Percentiles rank a stretch among this genome's conserved stretches.
Conservation (phyloP, 2,113 vertebrate genomes). For the Spheniscus mendiculus region DNA sequence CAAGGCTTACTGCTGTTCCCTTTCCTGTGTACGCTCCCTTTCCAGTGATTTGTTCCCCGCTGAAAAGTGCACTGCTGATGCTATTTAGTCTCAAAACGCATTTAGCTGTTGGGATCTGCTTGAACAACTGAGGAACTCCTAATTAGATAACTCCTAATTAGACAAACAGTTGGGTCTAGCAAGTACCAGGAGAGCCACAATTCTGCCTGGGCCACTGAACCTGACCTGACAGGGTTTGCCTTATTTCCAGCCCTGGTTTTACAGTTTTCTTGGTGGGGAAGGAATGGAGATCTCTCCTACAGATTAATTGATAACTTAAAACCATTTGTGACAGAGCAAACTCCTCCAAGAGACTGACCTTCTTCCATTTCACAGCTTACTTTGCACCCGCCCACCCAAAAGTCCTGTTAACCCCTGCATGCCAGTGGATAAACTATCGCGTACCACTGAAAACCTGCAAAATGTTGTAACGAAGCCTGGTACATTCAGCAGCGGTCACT, state of each 20-base stretch:
- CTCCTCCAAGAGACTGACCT: conserved; percentile 20
- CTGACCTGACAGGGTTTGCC: rapidly evolving
- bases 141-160: not conserved
- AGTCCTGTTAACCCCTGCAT: conserved; percentile 40
- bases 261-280: not conserved
- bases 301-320: not conserved
- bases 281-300: not conserved
- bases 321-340: conserved; percentile 13
- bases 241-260: not conserved
- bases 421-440: not conserved
- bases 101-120: not conserved
- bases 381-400: conserved; percentile 24
- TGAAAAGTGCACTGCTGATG: not conserved
- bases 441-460: not conserved
- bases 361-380: conserved; percentile 54
- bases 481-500: not conserved
- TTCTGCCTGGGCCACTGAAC: not conserved
- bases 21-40: not conserved
- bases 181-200: not conserved
- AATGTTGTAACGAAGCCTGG: not conserved
- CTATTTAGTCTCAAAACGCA: not conserved
- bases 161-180: not conserved
- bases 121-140: not conserved
- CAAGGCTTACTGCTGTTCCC: not conserved
- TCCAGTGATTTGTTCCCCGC: not conserved